These are phyloP conservation scores for Heliconius erato DNA, from an alignment of 2,888 invertebrate species.

Conservation along the genomic window DNA sequence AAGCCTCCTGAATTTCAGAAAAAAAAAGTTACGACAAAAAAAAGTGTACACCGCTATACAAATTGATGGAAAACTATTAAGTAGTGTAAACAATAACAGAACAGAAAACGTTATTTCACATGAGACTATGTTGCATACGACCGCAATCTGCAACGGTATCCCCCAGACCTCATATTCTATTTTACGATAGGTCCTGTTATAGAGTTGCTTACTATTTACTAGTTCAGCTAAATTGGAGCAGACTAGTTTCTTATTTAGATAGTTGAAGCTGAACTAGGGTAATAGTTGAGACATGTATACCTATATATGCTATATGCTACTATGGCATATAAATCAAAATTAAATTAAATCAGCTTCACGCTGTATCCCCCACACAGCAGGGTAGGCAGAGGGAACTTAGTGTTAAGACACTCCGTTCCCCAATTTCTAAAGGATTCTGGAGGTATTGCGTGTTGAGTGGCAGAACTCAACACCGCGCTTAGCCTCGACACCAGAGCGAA, in stretches of 20 bases:
- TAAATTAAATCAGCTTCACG: too few relatives aligned
- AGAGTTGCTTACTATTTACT: conserved; percentile 12
- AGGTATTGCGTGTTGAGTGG: too few relatives aligned
- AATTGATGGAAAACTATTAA: conserved; percentile 3
- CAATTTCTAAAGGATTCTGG: too few relatives aligned
- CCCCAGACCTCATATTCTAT: conserved; percentile 21
- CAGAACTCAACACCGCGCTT: too few relatives aligned
- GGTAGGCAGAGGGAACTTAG: too few relatives aligned
- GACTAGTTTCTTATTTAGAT: conserved; percentile 5
- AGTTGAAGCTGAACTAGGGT: conserved; percentile 14
- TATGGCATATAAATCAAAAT: neutral
- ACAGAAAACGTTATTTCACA: conserved; percentile 34
- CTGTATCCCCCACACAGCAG: too few relatives aligned
- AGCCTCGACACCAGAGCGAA: too few relatives aligned
- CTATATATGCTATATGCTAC: too few relatives aligned
- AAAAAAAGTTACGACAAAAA: neutral
- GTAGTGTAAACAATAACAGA: conserved; percentile 24
- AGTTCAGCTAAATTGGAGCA: conserved; percentile 16
- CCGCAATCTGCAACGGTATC: conserved; percentile 38
- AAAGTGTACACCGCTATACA: neutral
- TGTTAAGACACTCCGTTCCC: too few relatives aligned
- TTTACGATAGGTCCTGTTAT: conserved; percentile 36
- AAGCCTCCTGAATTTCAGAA: neutral
- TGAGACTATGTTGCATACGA: conserved; percentile 34
- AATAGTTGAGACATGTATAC: neutral